Percentiles rank a stretch among this genome's conserved stretches.
phyloP scores from a whole-genome alignment of 2,797 vertebrate genomes.

The Tauraco hartlaubi region DNA sequence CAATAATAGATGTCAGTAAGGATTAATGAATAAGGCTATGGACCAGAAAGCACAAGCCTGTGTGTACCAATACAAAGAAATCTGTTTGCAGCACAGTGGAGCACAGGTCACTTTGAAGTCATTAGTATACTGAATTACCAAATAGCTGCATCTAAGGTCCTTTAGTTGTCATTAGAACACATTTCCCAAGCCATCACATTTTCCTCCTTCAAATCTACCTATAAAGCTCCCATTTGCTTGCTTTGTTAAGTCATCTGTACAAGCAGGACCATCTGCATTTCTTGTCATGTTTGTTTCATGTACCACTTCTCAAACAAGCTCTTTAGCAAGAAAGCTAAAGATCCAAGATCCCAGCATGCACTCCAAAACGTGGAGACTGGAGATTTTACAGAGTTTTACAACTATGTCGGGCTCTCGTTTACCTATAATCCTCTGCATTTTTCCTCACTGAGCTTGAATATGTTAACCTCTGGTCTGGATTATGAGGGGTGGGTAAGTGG shows the following conservation, averaged over 20 bases:
- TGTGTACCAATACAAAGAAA: constrained; percentile 58
- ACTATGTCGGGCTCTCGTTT: background rate
- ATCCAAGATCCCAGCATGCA: background rate
- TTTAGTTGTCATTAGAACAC: background rate
- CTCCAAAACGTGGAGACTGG: background rate
- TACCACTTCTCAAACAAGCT: background rate
- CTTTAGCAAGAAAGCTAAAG: background rate
- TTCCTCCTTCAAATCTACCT: background rate
- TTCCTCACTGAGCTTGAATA: constrained; percentile 11
- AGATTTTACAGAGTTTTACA: background rate
- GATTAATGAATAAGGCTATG: constrained; percentile 67
- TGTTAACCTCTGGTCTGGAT: constrained; percentile 51
- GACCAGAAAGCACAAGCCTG: constrained; percentile 51
- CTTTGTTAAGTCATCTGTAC: background rate
- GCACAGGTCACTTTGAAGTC: constrained; percentile 54
- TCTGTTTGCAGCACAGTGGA: constrained; percentile 45
- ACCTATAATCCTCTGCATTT: background rate
- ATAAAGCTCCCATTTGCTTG: background rate
- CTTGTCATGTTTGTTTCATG: background rate
- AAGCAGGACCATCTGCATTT: background rate
- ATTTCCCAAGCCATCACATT: constrained; percentile 10
- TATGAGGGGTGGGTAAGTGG: constrained; percentile 53
- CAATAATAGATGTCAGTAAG: constrained; percentile 61
- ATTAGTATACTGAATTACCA: constrained; percentile 48
- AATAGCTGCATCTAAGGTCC: background rate